A percentile compares a stretch with the other conserved stretches of the same genome.
Evolutionary conservation across 2,888 invertebrate species (phyloP).

Genomic region (Tethea ocularis): DNA sequence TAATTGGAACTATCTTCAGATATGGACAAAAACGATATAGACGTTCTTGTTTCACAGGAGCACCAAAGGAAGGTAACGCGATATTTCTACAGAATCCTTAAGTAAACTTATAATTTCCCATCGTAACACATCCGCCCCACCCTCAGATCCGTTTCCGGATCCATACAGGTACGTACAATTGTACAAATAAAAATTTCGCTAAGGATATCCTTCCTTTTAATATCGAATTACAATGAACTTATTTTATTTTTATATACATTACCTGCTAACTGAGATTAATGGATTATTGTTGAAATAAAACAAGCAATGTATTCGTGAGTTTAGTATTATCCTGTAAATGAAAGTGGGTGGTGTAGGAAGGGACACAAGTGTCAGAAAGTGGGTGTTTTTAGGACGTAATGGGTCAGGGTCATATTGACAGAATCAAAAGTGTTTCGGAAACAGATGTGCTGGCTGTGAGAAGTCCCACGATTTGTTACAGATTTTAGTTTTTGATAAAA

Average conservation of each 20-base stretch:
- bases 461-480: background rate
- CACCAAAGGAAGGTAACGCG: slow-evolving; percentile 16
- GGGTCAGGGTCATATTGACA: slow-evolving; percentile 1
- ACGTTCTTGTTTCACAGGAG: background rate
- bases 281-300: background rate
- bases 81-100: slow-evolving; percentile 21
- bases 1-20: too few species aligned
- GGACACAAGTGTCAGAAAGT: slow-evolving; percentile 37
- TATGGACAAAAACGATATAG: too few species aligned
- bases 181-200: slow-evolving; percentile 51
- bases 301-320: slow-evolving; percentile 16
- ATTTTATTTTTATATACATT: background rate
- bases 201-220: slow-evolving; percentile 42
- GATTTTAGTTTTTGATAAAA: background rate
- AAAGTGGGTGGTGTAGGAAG: slow-evolving; percentile 1
- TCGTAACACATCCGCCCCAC: slow-evolving; percentile 35
- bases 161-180: slow-evolving; percentile 52
- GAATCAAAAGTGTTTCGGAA: slow-evolving; percentile 16
- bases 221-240: slow-evolving; percentile 39
- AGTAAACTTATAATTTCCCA: slow-evolving; percentile 41
- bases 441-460: slow-evolving; percentile 7
- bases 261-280: background rate
- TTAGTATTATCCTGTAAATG: slow-evolving; percentile 14
- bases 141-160: slow-evolving; percentile 37
- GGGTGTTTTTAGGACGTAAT: background rate